phyloP scores from a whole-genome alignment of 2,888 invertebrate genomes.

The Pogonocherus hispidulus region DNA sequence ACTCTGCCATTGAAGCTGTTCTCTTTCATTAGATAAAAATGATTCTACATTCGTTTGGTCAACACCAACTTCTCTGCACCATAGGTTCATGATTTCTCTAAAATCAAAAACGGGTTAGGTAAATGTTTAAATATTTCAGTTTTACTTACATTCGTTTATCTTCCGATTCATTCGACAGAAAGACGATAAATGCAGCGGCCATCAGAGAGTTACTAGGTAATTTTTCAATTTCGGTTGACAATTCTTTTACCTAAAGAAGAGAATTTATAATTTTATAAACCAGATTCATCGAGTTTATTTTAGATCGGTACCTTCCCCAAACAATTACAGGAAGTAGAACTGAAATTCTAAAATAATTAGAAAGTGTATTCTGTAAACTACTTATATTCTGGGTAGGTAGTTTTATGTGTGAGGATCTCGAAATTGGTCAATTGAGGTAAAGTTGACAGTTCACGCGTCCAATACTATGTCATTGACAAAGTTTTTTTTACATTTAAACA shows the following conservation, averaged over 20 bases:
- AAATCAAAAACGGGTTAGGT: background rate
- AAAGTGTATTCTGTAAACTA: no score
- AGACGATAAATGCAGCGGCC: constrained; percentile 84
- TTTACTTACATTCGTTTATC: constrained; percentile 73
- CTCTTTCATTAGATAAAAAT: constrained; percentile 79
- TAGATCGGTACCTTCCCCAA: no score
- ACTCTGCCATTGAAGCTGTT: constrained; percentile 87
- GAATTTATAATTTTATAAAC: no score
- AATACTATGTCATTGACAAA: no score
- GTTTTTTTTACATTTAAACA: no score
- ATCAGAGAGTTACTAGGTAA: constrained; percentile 78
- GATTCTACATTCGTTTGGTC: constrained; percentile 70
- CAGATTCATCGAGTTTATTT: no score
- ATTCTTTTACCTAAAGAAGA: constrained; percentile 72
- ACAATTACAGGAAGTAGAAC: no score
- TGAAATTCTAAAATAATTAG: no score
- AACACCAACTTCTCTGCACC: constrained; percentile 61
- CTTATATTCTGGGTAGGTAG: no score
- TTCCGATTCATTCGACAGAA: constrained; percentile 77
- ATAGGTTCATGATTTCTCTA: constrained; percentile 62
- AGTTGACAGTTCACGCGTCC: no score
- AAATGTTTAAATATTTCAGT: background rate
- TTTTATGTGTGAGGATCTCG: no score
- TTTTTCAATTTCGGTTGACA: constrained; percentile 75
- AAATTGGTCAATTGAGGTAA: no score